Evolutionary conservation across 1,140 invertebrate species (phyloP).

Genomic region (Harlomillsia oculata): DNA sequence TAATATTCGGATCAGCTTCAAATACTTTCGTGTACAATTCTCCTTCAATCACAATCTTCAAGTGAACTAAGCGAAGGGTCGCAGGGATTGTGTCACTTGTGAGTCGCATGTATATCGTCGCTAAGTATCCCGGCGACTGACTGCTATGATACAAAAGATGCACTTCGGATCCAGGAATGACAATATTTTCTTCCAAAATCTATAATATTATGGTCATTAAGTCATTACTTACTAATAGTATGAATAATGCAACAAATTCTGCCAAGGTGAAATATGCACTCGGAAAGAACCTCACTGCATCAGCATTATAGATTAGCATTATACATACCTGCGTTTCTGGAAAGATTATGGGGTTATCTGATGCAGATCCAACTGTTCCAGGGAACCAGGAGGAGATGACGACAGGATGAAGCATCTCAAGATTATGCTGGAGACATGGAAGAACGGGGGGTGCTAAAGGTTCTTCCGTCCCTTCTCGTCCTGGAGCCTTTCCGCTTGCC

Average conservation of each 20-base stretch:
- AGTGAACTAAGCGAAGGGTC: slow-evolving; percentile 73
- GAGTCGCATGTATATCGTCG: slow-evolving; percentile 80
- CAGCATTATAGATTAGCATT: background rate
- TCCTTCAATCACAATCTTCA: slow-evolving; percentile 82
- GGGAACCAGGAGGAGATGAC: slow-evolving; percentile 77
- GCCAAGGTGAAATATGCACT: background rate
- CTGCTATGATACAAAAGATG: slow-evolving; percentile 88
- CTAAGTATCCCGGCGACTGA: slow-evolving; percentile 81
- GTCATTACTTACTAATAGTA: background rate
- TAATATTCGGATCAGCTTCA: slow-evolving; percentile 88
- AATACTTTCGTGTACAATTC: slow-evolving; percentile 82
- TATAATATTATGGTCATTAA: slow-evolving; percentile 38
- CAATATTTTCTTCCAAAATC: slow-evolving; percentile 89
- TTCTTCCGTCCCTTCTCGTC: slow-evolving; percentile 19
- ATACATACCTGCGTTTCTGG: slow-evolving; percentile 69
- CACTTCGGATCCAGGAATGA: slow-evolving; percentile 81
- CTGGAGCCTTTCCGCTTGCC: slow-evolving; percentile 47
- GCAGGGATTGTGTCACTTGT: slow-evolving; percentile 69
- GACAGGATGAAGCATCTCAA: slow-evolving; percentile 66
- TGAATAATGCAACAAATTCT: background rate
- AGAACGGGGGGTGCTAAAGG: slow-evolving; percentile 2
- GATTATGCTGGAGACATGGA: slow-evolving; percentile 74
- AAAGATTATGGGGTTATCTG: slow-evolving; percentile 69
- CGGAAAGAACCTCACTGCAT: background rate
- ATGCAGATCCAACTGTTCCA: slow-evolving; percentile 68